phyloP scores from a whole-genome alignment of 2,888 invertebrate genomes.

The Anthophora plumipes region DNA sequence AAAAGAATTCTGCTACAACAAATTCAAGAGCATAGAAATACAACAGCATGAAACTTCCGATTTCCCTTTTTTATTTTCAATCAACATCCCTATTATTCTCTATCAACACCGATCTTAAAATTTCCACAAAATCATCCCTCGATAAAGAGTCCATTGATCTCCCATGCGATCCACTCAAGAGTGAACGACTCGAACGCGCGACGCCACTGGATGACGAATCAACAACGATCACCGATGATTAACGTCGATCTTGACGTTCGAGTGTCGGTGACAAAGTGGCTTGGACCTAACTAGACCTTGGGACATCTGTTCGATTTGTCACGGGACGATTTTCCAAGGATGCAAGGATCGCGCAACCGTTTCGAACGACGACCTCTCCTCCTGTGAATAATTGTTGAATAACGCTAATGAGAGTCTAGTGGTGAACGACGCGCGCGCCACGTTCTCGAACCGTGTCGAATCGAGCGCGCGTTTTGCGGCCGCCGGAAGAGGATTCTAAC shows the following conservation, averaged over 20 bases:
- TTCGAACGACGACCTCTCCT: conserved; percentile 68
- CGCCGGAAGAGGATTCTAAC: conserved; percentile 16
- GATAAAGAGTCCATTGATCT: conserved; percentile 1
- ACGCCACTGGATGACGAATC: conserved; percentile 71
- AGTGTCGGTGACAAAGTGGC: conserved; percentile 74
- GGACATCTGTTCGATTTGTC: conserved; percentile 82
- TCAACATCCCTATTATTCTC: too few relatives aligned
- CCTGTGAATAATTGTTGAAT: conserved; percentile 83
- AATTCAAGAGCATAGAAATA: too few relatives aligned
- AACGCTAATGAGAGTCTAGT: conserved; percentile 82
- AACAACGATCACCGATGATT: conserved; percentile 71
- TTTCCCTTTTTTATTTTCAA: too few relatives aligned
- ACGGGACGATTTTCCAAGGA: conserved; percentile 75
- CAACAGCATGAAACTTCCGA: too few relatives aligned
- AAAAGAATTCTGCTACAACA: too few relatives aligned
- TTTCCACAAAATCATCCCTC: conserved; percentile 38
- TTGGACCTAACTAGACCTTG: conserved; percentile 79
- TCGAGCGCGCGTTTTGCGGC: conserved; percentile 49
- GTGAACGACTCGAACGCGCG: conserved; percentile 34
- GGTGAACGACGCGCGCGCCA: conserved; percentile 62
- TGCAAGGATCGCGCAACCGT: conserved; percentile 71
- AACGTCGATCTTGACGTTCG: conserved; percentile 59
- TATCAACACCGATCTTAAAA: not conserved
- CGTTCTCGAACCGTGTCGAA: conserved; percentile 61
- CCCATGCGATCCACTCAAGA: not conserved